Conservation (phyloP, 2,797 vertebrate genomes). For the Gymnocypris eckloni region DNA sequence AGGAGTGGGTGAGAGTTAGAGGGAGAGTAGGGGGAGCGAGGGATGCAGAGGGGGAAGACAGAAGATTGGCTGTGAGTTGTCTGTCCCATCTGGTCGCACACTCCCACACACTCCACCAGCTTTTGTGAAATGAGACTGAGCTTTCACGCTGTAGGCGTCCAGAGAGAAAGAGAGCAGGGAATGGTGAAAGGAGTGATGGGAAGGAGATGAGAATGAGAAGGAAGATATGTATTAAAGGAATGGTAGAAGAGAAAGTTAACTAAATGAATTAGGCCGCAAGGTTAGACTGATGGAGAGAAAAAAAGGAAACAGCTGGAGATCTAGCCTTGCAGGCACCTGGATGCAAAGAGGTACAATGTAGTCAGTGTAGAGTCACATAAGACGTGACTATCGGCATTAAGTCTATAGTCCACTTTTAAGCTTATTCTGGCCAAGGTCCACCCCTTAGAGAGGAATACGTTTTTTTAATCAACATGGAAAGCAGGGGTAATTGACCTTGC, state of each 20-base stretch:
- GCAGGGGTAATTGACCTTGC: not conserved
- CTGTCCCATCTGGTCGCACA: constrained; percentile 76
- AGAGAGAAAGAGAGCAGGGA: constrained; percentile 58
- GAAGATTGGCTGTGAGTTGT: constrained; percentile 69
- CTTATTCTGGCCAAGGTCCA: not conserved
- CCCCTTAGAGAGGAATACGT: not conserved
- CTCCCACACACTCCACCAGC: constrained; percentile 65
- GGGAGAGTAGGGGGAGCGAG: constrained; percentile 59
- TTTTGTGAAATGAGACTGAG: constrained; percentile 66
- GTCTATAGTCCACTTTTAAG: not conserved
- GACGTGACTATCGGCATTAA: not conserved
- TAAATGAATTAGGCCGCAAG: not conserved
- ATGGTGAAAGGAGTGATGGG: constrained; percentile 39
- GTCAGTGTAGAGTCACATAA: not conserved
- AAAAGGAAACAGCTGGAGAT: not conserved
- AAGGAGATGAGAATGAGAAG: constrained; percentile 54
- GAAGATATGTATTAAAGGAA: constrained; percentile 20
- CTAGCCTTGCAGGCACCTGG: not conserved
- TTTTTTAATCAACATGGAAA: not conserved
- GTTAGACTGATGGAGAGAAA: constrained; percentile 21
- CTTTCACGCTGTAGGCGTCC: constrained; percentile 62
- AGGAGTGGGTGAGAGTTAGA: constrained; percentile 50
- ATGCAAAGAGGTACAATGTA: not conserved
- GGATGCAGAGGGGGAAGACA: constrained; percentile 62
- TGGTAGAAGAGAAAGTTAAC: constrained; percentile 35